Conservation (phyloP, 2,797 vertebrate genomes). For the Tenualosa thibaudeaui region DNA sequence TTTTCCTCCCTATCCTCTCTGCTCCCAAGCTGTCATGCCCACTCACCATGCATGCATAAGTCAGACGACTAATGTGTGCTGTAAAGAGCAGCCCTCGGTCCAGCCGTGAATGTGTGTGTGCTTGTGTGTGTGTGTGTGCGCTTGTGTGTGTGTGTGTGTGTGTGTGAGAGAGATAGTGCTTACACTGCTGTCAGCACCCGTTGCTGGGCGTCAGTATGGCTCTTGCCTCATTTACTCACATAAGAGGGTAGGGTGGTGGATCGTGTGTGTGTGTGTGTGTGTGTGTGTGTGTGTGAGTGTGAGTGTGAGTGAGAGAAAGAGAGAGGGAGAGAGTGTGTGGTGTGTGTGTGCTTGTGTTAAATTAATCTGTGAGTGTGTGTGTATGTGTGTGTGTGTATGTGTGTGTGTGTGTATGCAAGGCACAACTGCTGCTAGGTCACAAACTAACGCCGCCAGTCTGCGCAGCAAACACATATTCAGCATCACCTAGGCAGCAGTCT, state of each 20-base stretch:
- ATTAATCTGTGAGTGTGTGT: background rate
- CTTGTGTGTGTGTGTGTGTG: background rate
- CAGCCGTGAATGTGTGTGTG: background rate
- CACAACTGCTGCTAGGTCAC: conserved; percentile 4
- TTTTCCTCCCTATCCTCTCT: background rate
- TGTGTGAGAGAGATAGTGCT: background rate
- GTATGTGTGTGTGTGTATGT: background rate
- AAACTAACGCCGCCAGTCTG: background rate
- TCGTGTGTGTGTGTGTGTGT: background rate
- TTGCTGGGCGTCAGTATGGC: background rate
- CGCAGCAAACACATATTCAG: conserved; percentile 7
- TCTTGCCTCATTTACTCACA: conserved; percentile 13
- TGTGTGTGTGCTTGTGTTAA: background rate
- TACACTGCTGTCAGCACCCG: background rate
- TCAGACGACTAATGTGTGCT: background rate
- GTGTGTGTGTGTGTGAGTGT: background rate
- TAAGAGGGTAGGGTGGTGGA: background rate
- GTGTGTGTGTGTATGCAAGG: background rate
- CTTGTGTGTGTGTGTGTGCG: background rate
- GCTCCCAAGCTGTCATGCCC: background rate
- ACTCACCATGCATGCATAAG: background rate
- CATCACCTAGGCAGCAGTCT: conserved; percentile 12
- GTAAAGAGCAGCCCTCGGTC: background rate
- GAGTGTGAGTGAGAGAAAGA: too few species aligned
- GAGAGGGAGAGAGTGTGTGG: too few species aligned